phyloP scores from a whole-genome alignment of 1,140 invertebrate genomes.

The Orussus abietinus region DNA sequence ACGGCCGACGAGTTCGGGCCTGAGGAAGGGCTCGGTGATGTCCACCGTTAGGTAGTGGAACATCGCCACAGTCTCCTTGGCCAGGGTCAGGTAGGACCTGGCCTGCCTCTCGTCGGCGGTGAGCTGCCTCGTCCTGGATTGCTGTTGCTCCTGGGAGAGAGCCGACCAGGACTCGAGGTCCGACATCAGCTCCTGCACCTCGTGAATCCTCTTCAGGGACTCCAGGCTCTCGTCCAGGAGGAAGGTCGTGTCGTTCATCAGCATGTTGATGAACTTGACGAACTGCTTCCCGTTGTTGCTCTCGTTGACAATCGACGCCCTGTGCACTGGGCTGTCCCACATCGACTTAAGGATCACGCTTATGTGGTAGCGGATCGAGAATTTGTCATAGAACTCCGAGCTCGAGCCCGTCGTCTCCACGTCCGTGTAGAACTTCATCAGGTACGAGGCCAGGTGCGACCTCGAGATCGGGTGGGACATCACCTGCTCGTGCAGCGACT shows the following conservation, averaged over 20 bases:
- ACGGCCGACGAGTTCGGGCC: conserved; percentile 86
- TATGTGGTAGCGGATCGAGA: conserved; percentile 96
- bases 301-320: conserved; percentile 74
- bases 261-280: conserved; percentile 97
- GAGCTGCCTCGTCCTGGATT: conserved; percentile 73
- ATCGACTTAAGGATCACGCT: conserved; percentile 92
- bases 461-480: conserved; percentile 86
- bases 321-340: conserved; percentile 70
- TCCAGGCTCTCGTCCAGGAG: conserved; percentile 94
- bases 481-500: conserved; percentile 61
- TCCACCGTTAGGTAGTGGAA: conserved; percentile 94
- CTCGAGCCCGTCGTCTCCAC: conserved; percentile 96
- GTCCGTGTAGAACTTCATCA: conserved; percentile 99
- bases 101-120: conserved; percentile 90
- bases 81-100: conserved; percentile 90
- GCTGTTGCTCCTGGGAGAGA: conserved; percentile 69
- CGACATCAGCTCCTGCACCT: conserved; percentile 85
- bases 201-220: conserved; percentile 91
- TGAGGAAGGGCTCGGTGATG: conserved; percentile 90
- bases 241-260: conserved; percentile 99
- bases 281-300: conserved; percentile 87
- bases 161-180: conserved; percentile 65
- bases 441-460: conserved; percentile 73
- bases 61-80: conserved; percentile 96
- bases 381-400: conserved; percentile 99